Base-by-base conservation (phyloP, 2,113 vertebrate species). In the Chaetodon auriga region DNA sequence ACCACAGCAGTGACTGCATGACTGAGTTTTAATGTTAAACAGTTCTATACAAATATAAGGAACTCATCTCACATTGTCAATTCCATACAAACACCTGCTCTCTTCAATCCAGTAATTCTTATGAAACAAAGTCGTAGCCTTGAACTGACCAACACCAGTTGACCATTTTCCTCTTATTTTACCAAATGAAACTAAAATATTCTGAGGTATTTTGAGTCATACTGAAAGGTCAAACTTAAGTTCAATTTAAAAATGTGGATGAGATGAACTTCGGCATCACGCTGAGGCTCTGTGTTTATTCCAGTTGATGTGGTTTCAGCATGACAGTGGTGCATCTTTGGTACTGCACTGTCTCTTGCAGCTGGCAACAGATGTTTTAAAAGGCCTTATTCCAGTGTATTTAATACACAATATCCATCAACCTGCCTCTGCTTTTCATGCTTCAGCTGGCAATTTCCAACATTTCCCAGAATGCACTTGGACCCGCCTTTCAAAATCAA, bases 31-130 rank as follows among this genome's bases (percentile, higher is more conserved):
- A 92, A 87, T 93, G 76, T 89, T 76, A 79, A 91, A 89, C 84
- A 68, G 16, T 70, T 90, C 53, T 57, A 43, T 91, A 93, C 90
- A 93, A 90, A 92, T 83, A 89, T 88, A 91, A 83, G 81, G 61
- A 83, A 81, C 69, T 73, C 36, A 64, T 74, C 45, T 85, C n/a
- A 58, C 60, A 68, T 55, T 75, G 21, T 74, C 81, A 84, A 77
- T 72, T 63, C 77, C 60, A 71, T 66, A 82, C 63, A 68, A 80
- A 81, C 21, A 60, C 15, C 48, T 21, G 43, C 43, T 53, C 41
- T 57, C 45, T 45, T 72, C 74, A 62, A 55, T 49, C 74, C 54
- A 57, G 1, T 5, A 36, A 43, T 38, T 58, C 23, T 58, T 58
- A 9, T n/a, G 12, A 48, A 62, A 41, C 30, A 57, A 55, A 54